These are phyloP conservation scores for Ciconia nigra DNA, from an alignment of 2,797 vertebrate species.

Conservation along the genomic window DNA sequence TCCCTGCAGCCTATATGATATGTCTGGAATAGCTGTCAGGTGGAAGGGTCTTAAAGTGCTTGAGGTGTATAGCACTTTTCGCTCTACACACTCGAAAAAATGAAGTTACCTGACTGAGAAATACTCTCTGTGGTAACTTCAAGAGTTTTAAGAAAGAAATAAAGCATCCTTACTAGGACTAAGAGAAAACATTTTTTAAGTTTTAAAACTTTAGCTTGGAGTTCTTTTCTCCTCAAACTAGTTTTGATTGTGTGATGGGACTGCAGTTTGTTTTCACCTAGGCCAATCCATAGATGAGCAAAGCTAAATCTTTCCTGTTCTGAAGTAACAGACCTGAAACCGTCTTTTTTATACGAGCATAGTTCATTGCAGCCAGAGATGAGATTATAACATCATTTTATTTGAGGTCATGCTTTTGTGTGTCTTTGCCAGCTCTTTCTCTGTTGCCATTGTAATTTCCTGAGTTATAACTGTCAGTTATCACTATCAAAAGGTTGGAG, in stretches of 20 bases:
- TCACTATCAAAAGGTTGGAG: not conserved
- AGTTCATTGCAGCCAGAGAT: not conserved
- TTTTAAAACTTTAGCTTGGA: not conserved
- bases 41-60: too few relatives aligned
- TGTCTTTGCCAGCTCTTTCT: not conserved
- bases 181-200: not conserved
- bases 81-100: not conserved
- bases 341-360: not conserved
- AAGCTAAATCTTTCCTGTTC: not conserved
- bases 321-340: not conserved
- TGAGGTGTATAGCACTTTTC: too few relatives aligned
- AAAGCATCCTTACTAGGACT: not conserved
- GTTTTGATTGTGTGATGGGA: not conserved
- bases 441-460: not conserved
- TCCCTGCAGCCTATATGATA: too few relatives aligned
- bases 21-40: too few relatives aligned
- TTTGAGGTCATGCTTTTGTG: not conserved
- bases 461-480: conserved; percentile 8
- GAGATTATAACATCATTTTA: not conserved
- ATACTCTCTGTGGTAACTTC: not conserved
- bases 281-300: not conserved
- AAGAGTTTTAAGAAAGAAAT: not conserved
- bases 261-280: not conserved
- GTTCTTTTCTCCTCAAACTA: not conserved
- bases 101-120: not conserved